Evolutionary conservation across 1,140 invertebrate genomes (phyloP).

Genomic region (Lordiphosa stackelbergi): DNA sequence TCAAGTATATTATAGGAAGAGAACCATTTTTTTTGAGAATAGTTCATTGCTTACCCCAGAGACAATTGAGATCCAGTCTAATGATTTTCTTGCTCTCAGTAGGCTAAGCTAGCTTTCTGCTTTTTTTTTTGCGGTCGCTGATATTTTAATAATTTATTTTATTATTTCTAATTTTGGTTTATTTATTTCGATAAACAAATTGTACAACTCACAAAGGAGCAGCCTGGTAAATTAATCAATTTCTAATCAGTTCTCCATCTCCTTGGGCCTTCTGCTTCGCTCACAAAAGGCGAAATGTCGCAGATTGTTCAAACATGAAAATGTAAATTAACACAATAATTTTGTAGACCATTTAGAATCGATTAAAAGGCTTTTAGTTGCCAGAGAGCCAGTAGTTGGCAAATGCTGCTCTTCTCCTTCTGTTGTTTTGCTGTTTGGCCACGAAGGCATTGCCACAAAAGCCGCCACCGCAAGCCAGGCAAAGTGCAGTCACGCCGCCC

Average conservation of each 20-base stretch:
- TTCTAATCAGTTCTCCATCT: constrained; percentile 4
- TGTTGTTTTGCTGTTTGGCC: constrained; percentile 42
- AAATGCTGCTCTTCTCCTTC: not conserved
- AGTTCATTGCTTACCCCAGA: too few relatives aligned
- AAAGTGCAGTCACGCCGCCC: constrained; percentile 49
- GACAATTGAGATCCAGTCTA: too few relatives aligned
- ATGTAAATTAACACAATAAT: constrained; percentile 50
- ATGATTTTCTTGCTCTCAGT: too few relatives aligned
- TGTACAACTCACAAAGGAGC: too few relatives aligned
- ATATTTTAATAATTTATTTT: too few relatives aligned
- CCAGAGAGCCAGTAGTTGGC: constrained; percentile 4
- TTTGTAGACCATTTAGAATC: constrained; percentile 49
- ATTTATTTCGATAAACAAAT: too few relatives aligned
- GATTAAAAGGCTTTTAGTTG: constrained; percentile 69
- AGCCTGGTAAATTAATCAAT: too few relatives aligned
- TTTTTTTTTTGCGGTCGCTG: too few relatives aligned
- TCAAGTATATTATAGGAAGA: too few relatives aligned
- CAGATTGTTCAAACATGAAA: constrained; percentile 16
- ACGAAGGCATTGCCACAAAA: constrained; percentile 52
- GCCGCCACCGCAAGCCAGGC: constrained; percentile 57
- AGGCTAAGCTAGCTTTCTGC: too few relatives aligned
- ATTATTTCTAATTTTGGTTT: too few relatives aligned
- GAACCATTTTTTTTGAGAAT: too few relatives aligned
- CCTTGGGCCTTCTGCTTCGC: not conserved
- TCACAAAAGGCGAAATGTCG: constrained; percentile 32